A percentile compares a stretch with the other conserved stretches of the same genome.
Conservation (phyloP, 2,113 vertebrate genomes). For the Toxostoma redivivum region DNA sequence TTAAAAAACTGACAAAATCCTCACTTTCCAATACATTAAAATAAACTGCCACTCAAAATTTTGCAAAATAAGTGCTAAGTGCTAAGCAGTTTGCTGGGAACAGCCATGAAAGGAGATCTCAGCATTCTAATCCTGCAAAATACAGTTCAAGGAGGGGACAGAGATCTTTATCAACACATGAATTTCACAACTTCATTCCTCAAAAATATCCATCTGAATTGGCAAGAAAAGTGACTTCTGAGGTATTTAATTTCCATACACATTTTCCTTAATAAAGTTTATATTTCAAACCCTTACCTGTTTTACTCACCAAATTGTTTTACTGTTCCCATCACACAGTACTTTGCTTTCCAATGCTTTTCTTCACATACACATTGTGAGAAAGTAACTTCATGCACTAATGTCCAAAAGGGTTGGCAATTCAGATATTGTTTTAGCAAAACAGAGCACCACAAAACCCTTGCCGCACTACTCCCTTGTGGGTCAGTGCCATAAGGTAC, state of each 20-base stretch:
- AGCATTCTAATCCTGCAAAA: not conserved
- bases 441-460: not conserved
- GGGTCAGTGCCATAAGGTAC: not conserved
- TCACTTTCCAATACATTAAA: not conserved
- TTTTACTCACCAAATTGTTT: not conserved
- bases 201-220: not conserved
- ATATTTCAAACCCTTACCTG: not conserved
- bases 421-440: not conserved
- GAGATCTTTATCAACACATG: not conserved
- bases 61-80: not conserved
- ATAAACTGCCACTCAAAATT: not conserved
- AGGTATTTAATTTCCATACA: not conserved
- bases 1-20: not conserved
- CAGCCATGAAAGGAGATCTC: not conserved
- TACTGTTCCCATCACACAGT: not conserved
- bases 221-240: not conserved
- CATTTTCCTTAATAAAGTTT: not conserved
- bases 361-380: not conserved
- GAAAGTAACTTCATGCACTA: not conserved
- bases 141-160: not conserved
- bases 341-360: not conserved
- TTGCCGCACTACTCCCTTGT: not conserved
- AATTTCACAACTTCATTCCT: not conserved
- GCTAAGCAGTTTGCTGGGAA: not conserved
- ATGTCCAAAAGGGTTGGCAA: not conserved